A percentile compares a stretch with the other conserved stretches of the same genome.
Conservation (phyloP, 2,797 vertebrate species). For the Neopelma chrysocephalum region DNA sequence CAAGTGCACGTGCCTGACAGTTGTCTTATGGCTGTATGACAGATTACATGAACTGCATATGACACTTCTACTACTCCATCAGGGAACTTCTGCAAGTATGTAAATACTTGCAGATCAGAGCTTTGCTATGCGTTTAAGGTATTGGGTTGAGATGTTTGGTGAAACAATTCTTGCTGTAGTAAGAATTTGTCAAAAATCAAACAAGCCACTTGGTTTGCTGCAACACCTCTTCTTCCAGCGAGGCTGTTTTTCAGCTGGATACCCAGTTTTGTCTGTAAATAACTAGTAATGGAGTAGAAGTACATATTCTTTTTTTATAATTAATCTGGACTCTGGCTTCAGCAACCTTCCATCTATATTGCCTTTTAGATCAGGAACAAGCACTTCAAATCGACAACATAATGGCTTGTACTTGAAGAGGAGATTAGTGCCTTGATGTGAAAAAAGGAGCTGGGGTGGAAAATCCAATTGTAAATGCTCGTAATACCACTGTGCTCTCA, state of each 20-base stretch:
- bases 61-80: not conserved
- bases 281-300: not conserved
- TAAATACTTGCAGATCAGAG: not conserved
- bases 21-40: not conserved
- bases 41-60: not conserved
- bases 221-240: not conserved
- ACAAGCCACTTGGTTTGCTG: not conserved
- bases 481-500: not conserved
- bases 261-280: not conserved
- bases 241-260: not conserved
- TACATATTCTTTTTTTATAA: not conserved
- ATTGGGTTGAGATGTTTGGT: not conserved
- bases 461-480: not conserved
- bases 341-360: not conserved
- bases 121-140: not conserved
- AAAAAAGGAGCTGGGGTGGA: not conserved
- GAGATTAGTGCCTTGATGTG: not conserved
- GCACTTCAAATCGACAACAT: not conserved
- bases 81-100: not conserved
- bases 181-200: not conserved
- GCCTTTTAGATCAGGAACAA: not conserved
- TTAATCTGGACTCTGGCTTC: not conserved
- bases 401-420: not conserved
- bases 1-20: not conserved
- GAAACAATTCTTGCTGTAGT: not conserved